Evolutionary conservation across 1,140 invertebrate species (phyloP).

Genomic region (Bombus picipes): DNA sequence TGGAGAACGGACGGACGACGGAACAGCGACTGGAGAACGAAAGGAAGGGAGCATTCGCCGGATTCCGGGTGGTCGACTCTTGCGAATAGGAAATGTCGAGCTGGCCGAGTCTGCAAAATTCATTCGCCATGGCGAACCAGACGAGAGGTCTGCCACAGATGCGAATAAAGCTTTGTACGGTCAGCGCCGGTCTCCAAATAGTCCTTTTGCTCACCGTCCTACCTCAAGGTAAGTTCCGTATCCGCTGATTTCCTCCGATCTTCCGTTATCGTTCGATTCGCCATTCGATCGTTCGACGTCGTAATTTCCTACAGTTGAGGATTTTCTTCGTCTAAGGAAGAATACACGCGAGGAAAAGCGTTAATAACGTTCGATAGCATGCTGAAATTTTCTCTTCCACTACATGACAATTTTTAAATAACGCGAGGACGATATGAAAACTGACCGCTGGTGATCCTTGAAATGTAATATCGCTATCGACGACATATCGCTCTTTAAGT

Average conservation of each 20-base stretch:
- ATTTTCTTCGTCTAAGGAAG: not conserved
- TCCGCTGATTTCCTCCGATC: not conserved
- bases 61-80: slow-evolving; percentile 41
- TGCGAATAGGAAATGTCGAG: slow-evolving; percentile 48
- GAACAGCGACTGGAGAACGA: not conserved
- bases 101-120: slow-evolving; percentile 51
- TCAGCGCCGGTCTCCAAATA: slow-evolving; percentile 69
- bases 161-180: slow-evolving; percentile 69
- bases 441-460: rapidly evolving
- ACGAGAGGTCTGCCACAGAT: slow-evolving; percentile 56
- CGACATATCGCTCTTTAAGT: slow-evolving; percentile 24
- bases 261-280: not conserved
- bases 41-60: not conserved
- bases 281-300: not conserved
- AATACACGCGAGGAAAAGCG: not conserved
- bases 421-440: not conserved
- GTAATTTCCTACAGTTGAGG: not conserved
- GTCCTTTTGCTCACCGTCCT: slow-evolving; percentile 74
- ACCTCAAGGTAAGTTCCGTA: slow-evolving; percentile 73
- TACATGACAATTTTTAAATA: not conserved
- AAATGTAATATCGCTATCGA: not conserved
- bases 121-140: slow-evolving; percentile 65
- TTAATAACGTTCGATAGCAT: not conserved
- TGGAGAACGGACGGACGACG: not conserved
- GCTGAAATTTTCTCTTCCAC: not conserved